Base-by-base conservation (phyloP, 2,113 vertebrate species). In the Neodontobutis hainanensis region DNA sequence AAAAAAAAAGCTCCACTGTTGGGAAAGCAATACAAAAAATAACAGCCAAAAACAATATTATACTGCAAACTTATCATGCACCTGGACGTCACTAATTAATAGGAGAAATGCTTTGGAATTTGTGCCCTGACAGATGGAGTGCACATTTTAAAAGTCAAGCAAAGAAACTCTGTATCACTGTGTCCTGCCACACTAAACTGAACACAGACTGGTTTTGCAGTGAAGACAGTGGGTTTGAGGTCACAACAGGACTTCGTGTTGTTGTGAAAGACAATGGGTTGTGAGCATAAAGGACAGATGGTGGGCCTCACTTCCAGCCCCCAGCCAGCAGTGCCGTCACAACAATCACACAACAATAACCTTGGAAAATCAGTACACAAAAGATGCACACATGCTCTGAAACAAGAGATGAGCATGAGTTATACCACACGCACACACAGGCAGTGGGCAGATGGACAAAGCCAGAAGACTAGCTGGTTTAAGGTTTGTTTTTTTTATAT, bases 211-310 rank as follows among this genome's bases (percentile, higher is more conserved):
- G 52, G 32, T 36, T 12, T 38, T 14, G 8, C 52, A 55, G 52
- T 14, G 8, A 34, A 55, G 52, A 55, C 52, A 8, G 34, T 14
- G 51, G 11, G 61, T 32, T 8, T 57, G 64, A 63, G 72, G 76
- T 78, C 67, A 68, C 19, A 59, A 51, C 6, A 50, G 60, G 57
- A 42, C 38, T 50, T 51, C 46, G 61, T 52, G 45, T 52, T 59
- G 65, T 71, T 64, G 68, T 55, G 45, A 3, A 40, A 53, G 65
- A 90, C 87, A 90, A 90, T 87, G 46, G 86, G 82, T 66, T 45
- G 46, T 12, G 52, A 73, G 12, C 50, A 80, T 64, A 87, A 91
- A 75, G 78, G 83, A 82, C 87, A 89, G 86, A 90, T 89, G 90
- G 89, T 77, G 73, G 76, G 77, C 66, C 65, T 55, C 74, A 77